Evolutionary conservation across 2,888 invertebrate species (phyloP).

Genomic region (Microctonus aethiopoides): DNA sequence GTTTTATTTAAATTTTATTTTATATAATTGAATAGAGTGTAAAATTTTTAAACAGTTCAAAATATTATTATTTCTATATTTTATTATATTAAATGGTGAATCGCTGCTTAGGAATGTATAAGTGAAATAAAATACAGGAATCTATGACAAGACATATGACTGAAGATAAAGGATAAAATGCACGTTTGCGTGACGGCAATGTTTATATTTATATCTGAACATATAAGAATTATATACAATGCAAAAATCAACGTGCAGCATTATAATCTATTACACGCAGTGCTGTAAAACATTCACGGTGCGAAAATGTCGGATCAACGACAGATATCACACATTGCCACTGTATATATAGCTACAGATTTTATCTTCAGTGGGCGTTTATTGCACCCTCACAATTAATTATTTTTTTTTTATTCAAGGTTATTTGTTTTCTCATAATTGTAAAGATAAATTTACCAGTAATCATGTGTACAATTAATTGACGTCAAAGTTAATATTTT

Average conservation of each 20-base stretch:
- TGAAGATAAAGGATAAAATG: neutral
- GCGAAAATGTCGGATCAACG: conserved; percentile 39
- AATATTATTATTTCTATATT: neutral
- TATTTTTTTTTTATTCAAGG: neutral
- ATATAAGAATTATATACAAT: neutral
- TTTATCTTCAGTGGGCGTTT: conserved; percentile 13
- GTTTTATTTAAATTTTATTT: no score
- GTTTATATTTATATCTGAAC: neutral
- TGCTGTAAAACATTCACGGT: conserved; percentile 39
- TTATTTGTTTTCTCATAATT: neutral
- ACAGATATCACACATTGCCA: conserved; percentile 27
- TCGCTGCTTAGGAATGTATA: neutral
- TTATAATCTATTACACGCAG: neutral
- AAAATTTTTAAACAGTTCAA: no score
- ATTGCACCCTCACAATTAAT: neutral
- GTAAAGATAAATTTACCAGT: neutral
- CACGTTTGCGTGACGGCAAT: neutral
- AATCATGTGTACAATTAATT: no score
- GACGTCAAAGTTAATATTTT: neutral
- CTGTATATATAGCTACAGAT: neutral
- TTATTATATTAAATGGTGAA: neutral
- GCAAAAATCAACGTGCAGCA: neutral
- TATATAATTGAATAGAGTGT: no score
- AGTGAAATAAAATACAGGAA: conserved; percentile 5
- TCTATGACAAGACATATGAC: neutral